These are phyloP conservation scores for Morbakka virulenta DNA, from an alignment of 30 jellyfish, hydroid and myxozoan genomes.

Conservation along the genomic window DNA sequence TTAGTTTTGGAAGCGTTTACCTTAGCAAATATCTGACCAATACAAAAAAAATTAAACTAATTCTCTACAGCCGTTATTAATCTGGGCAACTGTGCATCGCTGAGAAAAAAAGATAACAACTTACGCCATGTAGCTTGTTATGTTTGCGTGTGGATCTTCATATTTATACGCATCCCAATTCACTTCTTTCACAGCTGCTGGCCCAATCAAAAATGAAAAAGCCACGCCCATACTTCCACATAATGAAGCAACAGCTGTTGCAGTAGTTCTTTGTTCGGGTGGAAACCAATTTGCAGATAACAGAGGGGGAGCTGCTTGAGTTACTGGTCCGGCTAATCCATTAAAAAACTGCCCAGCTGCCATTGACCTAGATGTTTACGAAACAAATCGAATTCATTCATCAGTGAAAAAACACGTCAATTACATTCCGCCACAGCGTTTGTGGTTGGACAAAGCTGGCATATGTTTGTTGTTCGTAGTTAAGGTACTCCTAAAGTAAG, in stretches of 20 bases:
- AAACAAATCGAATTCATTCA: no score
- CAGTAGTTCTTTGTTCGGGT: slow-evolving; percentile 43
- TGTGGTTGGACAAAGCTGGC: no score
- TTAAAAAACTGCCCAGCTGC: slow-evolving; percentile 60
- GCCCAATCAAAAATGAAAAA: slow-evolving; percentile 36
- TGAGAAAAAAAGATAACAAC: no score
- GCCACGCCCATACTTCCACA: slow-evolving; percentile 41
- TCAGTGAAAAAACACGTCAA: no score
- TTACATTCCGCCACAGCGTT: no score
- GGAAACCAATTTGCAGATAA: slow-evolving; percentile 39
- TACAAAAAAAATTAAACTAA: no score
- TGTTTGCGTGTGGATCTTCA: not conserved
- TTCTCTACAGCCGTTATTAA: no score
- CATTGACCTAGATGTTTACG: slow-evolving; percentile 39
- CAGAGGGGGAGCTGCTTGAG: slow-evolving; percentile 53
- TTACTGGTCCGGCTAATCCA: slow-evolving; percentile 55
- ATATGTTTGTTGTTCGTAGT: no score
- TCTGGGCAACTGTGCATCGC: no score
- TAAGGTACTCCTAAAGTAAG: no score
- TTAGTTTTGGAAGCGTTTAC: no score
- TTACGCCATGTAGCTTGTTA: not conserved
- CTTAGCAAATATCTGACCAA: no score
- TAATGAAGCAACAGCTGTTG: slow-evolving; percentile 47
- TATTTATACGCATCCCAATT: not conserved
- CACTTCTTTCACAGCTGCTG: slow-evolving; percentile 33